A percentile compares a stretch with the other conserved stretches of the same genome.
phyloP scores from a whole-genome alignment of 2,888 invertebrate species.

The Amblyjoppa proteus region DNA sequence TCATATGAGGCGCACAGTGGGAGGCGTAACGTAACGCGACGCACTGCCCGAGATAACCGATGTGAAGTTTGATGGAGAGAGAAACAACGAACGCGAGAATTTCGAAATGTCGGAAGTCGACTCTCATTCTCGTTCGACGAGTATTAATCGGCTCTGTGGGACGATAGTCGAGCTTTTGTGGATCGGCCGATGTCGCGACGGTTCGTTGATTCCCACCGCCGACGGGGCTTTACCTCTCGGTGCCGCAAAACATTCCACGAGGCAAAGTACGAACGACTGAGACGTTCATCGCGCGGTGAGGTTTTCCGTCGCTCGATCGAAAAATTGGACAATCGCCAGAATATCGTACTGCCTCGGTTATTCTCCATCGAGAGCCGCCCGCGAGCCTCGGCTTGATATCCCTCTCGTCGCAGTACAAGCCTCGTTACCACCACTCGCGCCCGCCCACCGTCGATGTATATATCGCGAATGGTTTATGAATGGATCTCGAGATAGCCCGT shows the following conservation, averaged over 20 bases:
- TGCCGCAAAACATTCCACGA: conserved; percentile 23
- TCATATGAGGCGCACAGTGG: conserved; percentile 67
- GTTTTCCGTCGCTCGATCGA: conserved; percentile 15
- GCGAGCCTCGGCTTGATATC: conserved; percentile 19
- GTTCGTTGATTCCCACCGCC: not conserved
- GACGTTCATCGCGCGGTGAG: conserved; percentile 34
- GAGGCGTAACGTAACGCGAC: conserved; percentile 14
- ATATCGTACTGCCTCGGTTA: conserved; percentile 32
- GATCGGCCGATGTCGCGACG: conserved; percentile 33
- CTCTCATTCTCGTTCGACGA: conserved; percentile 67
- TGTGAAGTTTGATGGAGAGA: conserved; percentile 27
- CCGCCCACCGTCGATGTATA: conserved; percentile 44
- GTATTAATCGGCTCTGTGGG: conserved; percentile 73
- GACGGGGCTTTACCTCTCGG: conserved; percentile 16
- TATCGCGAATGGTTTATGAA: conserved; percentile 60
- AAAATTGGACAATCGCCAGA: conserved; percentile 67
- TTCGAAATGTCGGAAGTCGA: conserved; percentile 61
- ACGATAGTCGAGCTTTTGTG: conserved; percentile 33
- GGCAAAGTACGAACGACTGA: conserved; percentile 47
- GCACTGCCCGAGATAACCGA: conserved; percentile 36
- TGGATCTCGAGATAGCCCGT: conserved; percentile 19
- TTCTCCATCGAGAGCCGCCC: conserved; percentile 1
- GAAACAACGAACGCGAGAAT: conserved; percentile 53
- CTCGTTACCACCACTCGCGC: conserved; percentile 49
- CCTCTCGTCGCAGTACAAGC: conserved; percentile 15